A percentile compares a stretch with the other conserved stretches of the same genome.
phyloP scores from a whole-genome alignment of 2,888 invertebrate genomes.

The Thereva nobilitata region DNA sequence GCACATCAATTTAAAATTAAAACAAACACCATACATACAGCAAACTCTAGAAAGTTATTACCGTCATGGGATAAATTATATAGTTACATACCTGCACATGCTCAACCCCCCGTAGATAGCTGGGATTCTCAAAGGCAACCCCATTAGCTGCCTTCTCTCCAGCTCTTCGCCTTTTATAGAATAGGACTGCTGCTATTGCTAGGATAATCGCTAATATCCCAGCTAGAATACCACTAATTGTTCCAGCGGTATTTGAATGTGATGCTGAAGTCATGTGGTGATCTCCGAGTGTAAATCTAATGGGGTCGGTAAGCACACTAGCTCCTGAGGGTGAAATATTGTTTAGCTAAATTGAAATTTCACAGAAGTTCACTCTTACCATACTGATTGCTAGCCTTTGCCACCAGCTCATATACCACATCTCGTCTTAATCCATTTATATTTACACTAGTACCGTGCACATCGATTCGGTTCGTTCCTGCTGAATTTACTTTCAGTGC shows the following conservation, averaged over 20 bases:
- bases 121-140: constrained; percentile 84
- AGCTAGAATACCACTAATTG: constrained; percentile 57
- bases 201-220: constrained; percentile 55
- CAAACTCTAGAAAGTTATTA: not conserved
- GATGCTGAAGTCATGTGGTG: constrained; percentile 74
- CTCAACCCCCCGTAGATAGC: constrained; percentile 77
- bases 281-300: constrained; percentile 75
- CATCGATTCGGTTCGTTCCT: constrained; percentile 71
- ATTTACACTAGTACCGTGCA: constrained; percentile 70
- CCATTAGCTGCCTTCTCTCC: constrained; percentile 62
- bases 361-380: constrained; percentile 56
- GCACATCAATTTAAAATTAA: not conserved
- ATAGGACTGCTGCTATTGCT: constrained; percentile 56
- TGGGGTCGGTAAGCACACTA: constrained; percentile 73
- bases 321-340: constrained; percentile 61
- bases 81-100: constrained; percentile 68
- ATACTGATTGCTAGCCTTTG: constrained; percentile 78
- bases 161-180: constrained; percentile 53
- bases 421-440: constrained; percentile 75
- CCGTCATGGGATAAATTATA: not conserved
- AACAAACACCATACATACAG: no score
- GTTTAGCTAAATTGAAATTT: constrained; percentile 20
- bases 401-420: constrained; percentile 75
- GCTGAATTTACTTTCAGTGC: constrained; percentile 52
- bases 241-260: constrained; percentile 55